Conservation (phyloP, 2,888 invertebrate species). For the Drosophila emarginata region DNA sequence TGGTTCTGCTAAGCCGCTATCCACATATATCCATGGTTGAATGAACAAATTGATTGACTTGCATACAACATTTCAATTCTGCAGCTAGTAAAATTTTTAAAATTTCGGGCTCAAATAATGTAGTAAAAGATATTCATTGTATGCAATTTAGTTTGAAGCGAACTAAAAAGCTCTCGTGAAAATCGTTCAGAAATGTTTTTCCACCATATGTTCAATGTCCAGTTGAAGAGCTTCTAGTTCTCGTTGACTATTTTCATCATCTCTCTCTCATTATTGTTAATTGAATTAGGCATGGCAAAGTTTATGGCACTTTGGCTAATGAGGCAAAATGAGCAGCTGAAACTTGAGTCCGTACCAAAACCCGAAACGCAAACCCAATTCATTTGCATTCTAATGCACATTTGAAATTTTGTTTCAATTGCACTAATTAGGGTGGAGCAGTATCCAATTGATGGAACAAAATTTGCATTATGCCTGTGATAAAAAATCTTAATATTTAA, state of each 20-base stretch:
- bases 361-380: slow-evolving; percentile 33
- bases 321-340: slow-evolving; percentile 36
- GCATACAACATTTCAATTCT: neutral
- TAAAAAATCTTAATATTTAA: neutral
- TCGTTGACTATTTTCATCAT: slow-evolving; percentile 19
- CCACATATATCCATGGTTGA: slow-evolving; percentile 24
- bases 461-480: neutral
- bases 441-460: neutral
- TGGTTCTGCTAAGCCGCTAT: slow-evolving; percentile 2
- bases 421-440: slow-evolving; percentile 62
- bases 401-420: slow-evolving; percentile 64
- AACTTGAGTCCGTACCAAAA: slow-evolving; percentile 18
- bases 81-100: neutral
- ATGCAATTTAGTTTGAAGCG: neutral
- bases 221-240: neutral
- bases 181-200: neutral
- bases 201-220: neutral
- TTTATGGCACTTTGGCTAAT: slow-evolving; percentile 69
- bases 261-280: slow-evolving; percentile 64
- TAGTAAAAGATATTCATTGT: neutral
- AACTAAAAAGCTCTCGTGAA: neutral
- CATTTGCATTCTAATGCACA: slow-evolving; percentile 37
- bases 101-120: slow-evolving; percentile 14
- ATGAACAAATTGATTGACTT: slow-evolving; percentile 61
- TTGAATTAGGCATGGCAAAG: slow-evolving; percentile 60